These are phyloP conservation scores for Mionectes olivaceus DNA, from an alignment of 2,797 vertebrate genomes.

Conservation along the genomic window DNA sequence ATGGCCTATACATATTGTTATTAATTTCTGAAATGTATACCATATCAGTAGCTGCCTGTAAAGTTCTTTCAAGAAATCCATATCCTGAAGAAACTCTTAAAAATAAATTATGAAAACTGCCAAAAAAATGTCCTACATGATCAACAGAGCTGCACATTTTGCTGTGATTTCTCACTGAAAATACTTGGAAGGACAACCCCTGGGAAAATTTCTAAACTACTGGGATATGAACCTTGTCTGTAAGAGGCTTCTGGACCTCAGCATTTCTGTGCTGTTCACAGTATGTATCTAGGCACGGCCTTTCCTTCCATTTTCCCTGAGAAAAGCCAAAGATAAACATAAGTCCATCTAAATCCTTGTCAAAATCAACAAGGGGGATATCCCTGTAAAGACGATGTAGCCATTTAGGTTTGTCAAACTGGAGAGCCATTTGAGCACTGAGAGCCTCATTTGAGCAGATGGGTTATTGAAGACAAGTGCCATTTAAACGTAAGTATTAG, in stretches of 20 bases:
- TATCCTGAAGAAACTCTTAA: constrained; percentile 41
- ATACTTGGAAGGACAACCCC: neutral
- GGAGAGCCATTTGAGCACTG: neutral
- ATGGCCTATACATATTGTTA: neutral
- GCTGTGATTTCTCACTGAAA: neutral
- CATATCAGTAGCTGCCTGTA: constrained; percentile 18
- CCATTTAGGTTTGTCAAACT: neutral
- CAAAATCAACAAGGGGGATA: accelerated
- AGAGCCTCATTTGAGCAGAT: neutral
- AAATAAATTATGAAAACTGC: constrained; percentile 2
- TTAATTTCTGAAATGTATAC: constrained; percentile 45
- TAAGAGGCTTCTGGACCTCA: neutral
- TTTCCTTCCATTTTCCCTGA: neutral
- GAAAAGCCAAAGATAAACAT: neutral
- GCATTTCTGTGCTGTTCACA: neutral
- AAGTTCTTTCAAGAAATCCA: constrained; percentile 48
- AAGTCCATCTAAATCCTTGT: neutral
- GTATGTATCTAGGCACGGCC: neutral
- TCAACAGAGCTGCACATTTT: neutral
- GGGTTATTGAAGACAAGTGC: neutral
- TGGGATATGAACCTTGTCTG: neutral
- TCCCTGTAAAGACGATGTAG: neutral
- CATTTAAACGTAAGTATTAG: neutral
- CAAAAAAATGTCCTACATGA: neutral
- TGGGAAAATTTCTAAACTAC: neutral